Evolutionary conservation across 1,140 invertebrate genomes (phyloP), one percentile per base, ranked within the genome.

Genomic region (Orussus abietinus): DNA sequence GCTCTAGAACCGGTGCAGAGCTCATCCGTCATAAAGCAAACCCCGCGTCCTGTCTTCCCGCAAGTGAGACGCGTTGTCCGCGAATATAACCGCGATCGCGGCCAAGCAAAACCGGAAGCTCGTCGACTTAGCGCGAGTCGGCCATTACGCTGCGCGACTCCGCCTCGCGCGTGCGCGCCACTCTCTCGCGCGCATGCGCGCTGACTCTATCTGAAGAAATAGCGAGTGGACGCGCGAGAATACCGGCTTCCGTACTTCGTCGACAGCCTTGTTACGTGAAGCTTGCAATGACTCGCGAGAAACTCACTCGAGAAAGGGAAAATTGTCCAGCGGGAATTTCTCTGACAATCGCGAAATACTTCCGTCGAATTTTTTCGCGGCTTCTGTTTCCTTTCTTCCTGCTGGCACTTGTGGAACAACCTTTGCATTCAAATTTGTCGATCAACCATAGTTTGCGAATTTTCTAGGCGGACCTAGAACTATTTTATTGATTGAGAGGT

Each of bases 81-180:
- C 40, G 39, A 44, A 41, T 31, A 39, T 30, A 34, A 38, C 40
- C 43, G 30, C 31, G 19, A 31, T 45, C 38, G 30, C 45, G 45
- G 45, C 48, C 44, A 49, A 47, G 45, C 47, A 48, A 45, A 33
- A 59, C 50, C 53, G 60, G 62, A 66, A 62, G 51, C 20, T 34
- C 26, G 40, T 41, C 47, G 53, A 53, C 48, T 45, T 21, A 31
- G 43, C n/a, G n/a, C n/a, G 41, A 49, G 49, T 49, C 51, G 45
- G 49, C 53, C 49, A 56, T 62, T 57, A 61, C 37, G 49, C 59
- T 59, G 49, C 57, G 49, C 51, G 41, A 47, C 41, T 49, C 49
- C 46, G 53, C 47, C 43, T 54, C 49, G 31, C 45, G 26, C 39
- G 38, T 51, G 53, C 32, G 33, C 42, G 29, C 37, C 49, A 52